Conservation (phyloP, 2,113 vertebrate species). For the Poeciliopsis turrubarensis region DNA sequence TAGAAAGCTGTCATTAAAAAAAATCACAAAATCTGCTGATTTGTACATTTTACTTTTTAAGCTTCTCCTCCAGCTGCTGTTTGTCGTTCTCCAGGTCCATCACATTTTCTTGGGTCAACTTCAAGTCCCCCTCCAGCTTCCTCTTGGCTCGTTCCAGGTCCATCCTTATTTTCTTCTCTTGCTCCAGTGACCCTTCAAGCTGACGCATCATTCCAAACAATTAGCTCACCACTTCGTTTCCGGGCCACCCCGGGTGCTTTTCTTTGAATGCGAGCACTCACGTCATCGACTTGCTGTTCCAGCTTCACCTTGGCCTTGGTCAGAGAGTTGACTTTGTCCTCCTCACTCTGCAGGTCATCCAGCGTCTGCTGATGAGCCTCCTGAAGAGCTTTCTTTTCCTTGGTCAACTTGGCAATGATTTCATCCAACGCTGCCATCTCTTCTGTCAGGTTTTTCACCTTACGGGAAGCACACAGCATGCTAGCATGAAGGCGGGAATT, state of each 20-base stretch:
- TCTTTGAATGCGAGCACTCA: slow-evolving; percentile 1
- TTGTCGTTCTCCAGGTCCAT: slow-evolving; percentile 80
- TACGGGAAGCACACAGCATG: background rate
- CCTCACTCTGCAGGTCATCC: slow-evolving; percentile 78
- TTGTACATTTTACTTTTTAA: slow-evolving; percentile 63
- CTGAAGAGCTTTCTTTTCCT: slow-evolving; percentile 89
- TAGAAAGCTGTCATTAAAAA: background rate
- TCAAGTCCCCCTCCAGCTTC: slow-evolving; percentile 76
- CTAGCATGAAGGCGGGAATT: background rate
- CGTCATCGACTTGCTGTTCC: slow-evolving; percentile 70
- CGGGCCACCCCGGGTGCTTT: background rate
- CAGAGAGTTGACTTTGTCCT: slow-evolving; percentile 80
- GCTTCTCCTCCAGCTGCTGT: slow-evolving; percentile 74
- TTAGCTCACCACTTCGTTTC: background rate
- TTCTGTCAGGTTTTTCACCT: slow-evolving; percentile 79
- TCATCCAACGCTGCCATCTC: slow-evolving; percentile 84
- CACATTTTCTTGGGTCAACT: slow-evolving; percentile 73
- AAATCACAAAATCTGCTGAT: background rate
- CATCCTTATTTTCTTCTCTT: slow-evolving; percentile 87
- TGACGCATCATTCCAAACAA: slow-evolving; percentile 17
- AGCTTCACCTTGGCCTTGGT: slow-evolving; percentile 75
- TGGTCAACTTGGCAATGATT: slow-evolving; percentile 81
- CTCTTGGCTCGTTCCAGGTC: slow-evolving; percentile 83
- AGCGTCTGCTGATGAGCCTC: slow-evolving; percentile 86
- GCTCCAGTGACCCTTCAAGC: slow-evolving; percentile 88